These are phyloP conservation scores for Diglossa cyanea DNA, from an alignment of 2,797 vertebrate species.

Conservation along the genomic window DNA sequence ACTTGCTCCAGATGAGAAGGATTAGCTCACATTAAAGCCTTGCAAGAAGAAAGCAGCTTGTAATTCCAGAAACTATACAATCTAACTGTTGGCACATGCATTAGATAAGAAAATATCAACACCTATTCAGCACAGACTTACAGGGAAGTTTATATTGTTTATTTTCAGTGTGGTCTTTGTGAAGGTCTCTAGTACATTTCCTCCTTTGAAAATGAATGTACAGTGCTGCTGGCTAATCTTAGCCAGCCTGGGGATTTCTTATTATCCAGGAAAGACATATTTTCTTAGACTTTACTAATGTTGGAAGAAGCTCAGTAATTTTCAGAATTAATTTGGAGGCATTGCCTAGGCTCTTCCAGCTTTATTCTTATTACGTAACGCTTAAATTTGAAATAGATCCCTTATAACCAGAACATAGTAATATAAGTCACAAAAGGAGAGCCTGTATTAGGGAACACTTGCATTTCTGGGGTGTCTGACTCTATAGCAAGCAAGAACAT, in stretches of 20 bases:
- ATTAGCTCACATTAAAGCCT: neutral
- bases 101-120: neutral
- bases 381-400: neutral
- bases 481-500: neutral
- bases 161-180: neutral
- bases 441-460: neutral
- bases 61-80: neutral
- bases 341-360: neutral
- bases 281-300: neutral
- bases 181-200: neutral
- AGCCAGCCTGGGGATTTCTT: neutral
- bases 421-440: neutral
- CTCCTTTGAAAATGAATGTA: neutral
- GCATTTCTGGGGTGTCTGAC: neutral
- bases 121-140: neutral
- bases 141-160: neutral
- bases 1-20: neutral
- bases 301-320: neutral
- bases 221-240: neutral
- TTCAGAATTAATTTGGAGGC: neutral
- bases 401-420: neutral
- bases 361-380: neutral
- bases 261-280: neutral
- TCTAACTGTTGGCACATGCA: neutral
- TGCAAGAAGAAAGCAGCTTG: neutral